Evolutionary conservation across 30 jellyfish, hydroid and myxozoan species (phyloP).

Genomic region (Chrysaora quinquecirrha): DNA sequence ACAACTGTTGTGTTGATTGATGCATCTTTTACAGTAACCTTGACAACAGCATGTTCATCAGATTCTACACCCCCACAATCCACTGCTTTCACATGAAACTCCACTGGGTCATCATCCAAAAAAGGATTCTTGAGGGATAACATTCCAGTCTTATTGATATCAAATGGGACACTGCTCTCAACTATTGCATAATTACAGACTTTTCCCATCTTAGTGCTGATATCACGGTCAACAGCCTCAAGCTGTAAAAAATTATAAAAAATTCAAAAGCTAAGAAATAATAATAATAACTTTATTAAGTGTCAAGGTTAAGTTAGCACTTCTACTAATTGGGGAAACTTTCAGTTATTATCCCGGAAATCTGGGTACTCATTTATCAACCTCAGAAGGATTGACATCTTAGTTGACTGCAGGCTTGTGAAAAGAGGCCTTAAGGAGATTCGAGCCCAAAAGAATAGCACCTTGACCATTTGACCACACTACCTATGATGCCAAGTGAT

Average conservation of each 20-base stretch:
- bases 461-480: too few relatives aligned
- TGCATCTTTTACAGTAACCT: constrained; percentile 36
- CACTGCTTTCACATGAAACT: constrained; percentile 63
- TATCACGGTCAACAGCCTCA: constrained; percentile 74
- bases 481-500: too few relatives aligned
- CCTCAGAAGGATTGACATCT: too few relatives aligned
- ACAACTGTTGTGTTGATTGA: constrained; percentile 3
- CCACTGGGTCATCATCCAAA: constrained; percentile 5
- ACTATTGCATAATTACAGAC: constrained; percentile 58
- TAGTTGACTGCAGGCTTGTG: too few relatives aligned
- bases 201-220: constrained; percentile 64
- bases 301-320: too few relatives aligned
- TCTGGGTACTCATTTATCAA: too few relatives aligned
- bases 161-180: constrained; percentile 59
- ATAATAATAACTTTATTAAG: too few relatives aligned
- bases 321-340: too few relatives aligned
- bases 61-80: constrained; percentile 60
- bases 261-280: background rate
- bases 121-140: constrained; percentile 48
- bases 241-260: constrained; percentile 9
- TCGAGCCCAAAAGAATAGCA: too few relatives aligned
- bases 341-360: too few relatives aligned
- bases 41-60: constrained; percentile 70
- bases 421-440: too few relatives aligned
- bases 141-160: constrained; percentile 45